Evolutionary conservation across 2,113 vertebrate genomes (phyloP).

Genomic region (Oxygymnocypris stewartii): DNA sequence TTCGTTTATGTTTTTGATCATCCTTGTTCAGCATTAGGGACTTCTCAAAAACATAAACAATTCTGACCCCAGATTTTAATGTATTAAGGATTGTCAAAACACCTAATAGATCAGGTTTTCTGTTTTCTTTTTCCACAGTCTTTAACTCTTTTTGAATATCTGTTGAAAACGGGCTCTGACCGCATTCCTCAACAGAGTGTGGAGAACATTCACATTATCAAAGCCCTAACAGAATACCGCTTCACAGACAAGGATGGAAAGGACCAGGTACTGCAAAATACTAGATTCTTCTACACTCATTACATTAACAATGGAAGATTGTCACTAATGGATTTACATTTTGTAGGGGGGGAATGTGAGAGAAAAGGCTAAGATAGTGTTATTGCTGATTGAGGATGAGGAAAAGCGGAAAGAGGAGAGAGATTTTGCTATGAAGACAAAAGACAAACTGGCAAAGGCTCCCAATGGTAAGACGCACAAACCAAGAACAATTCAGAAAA

Average conservation of each 20-base stretch:
- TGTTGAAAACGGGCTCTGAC: slow-evolving; percentile 89
- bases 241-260: slow-evolving; percentile 89
- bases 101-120: not conserved
- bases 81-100: not conserved
- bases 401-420: slow-evolving; percentile 86
- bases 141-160: slow-evolving; percentile 86
- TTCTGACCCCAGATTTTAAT: not conserved
- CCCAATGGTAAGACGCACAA: slow-evolving; percentile 69
- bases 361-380: slow-evolving; percentile 88
- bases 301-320: not conserved
- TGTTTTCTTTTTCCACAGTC: slow-evolving; percentile 69
- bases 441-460: slow-evolving; percentile 85
- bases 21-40: not conserved
- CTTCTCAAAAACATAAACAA: not conserved
- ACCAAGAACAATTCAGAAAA: not conserved
- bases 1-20: not conserved
- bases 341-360: slow-evolving; percentile 82
- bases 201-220: slow-evolving; percentile 87
- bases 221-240: slow-evolving; percentile 87
- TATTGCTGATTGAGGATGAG: slow-evolving; percentile 85
- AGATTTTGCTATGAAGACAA: slow-evolving; percentile 84
- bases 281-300: not conserved
- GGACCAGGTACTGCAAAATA: slow-evolving; percentile 78
- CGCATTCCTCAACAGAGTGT: slow-evolving; percentile 85
- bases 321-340: not conserved